A percentile compares a stretch with the other conserved stretches of the same genome.
Evolutionary conservation across 2,888 invertebrate genomes (phyloP).

Genomic region (Gastrophysa polygoni): DNA sequence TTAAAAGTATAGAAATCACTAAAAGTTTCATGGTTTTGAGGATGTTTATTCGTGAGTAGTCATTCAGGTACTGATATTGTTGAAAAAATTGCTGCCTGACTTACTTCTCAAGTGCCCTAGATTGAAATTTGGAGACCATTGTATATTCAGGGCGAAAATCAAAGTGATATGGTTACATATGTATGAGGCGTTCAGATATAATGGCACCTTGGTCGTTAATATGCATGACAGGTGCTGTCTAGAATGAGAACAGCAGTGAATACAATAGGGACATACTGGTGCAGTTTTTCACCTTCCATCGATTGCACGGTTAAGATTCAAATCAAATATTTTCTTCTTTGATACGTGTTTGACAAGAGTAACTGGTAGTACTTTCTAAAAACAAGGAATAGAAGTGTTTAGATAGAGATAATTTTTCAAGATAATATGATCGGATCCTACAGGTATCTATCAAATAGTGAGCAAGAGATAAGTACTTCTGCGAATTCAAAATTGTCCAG

Average conservation of each 20-base stretch:
- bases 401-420: no score
- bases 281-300: no score
- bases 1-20: neutral
- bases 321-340: no score
- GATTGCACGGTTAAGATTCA: no score
- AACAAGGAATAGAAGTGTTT: no score
- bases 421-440: no score
- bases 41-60: slow-evolving; percentile 8
- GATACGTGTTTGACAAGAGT: no score
- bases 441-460: no score
- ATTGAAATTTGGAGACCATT: slow-evolving; percentile 10
- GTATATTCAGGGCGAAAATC: slow-evolving; percentile 10
- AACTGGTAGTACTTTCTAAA: no score
- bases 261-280: no score
- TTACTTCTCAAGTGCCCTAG: slow-evolving; percentile 9
- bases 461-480: no score
- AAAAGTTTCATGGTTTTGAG: neutral
- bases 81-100: slow-evolving; percentile 4
- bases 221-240: slow-evolving; percentile 1
- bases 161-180: slow-evolving; percentile 10
- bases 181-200: neutral
- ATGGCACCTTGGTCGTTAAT: slow-evolving; percentile 6
- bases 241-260: neutral
- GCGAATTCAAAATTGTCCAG: no score
- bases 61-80: slow-evolving; percentile 6